A percentile compares a stretch with the other conserved stretches of the same genome.
phyloP scores from a whole-genome alignment of 2,113 vertebrate species.

The Heterotis niloticus region DNA sequence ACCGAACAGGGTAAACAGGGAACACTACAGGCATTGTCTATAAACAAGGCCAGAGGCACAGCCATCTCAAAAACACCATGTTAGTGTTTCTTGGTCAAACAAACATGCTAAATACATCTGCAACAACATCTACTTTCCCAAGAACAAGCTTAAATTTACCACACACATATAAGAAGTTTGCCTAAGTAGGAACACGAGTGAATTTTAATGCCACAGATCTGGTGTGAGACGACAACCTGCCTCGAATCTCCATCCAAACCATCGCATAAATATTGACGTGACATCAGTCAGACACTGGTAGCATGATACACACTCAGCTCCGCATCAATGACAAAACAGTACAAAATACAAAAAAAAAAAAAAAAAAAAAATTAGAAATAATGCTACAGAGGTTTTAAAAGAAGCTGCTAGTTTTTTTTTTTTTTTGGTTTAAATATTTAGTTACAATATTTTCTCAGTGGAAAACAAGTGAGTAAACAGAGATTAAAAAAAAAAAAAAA shows the following conservation, averaged over 20 bases:
- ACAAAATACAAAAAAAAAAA: constrained; percentile 27
- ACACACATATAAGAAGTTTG: constrained; percentile 3
- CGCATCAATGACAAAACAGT: constrained; percentile 10
- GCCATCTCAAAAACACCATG: constrained; percentile 31
- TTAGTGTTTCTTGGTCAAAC: constrained; percentile 37
- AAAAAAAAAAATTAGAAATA: constrained; percentile 36
- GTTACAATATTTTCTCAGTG: constrained; percentile 53
- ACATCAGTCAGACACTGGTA: not conserved
- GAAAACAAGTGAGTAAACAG: constrained; percentile 42
- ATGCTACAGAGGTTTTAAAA: constrained; percentile 42
- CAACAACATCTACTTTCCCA: constrained; percentile 2
- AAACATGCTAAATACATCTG: constrained; percentile 28
- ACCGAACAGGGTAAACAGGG: constrained; percentile 36
- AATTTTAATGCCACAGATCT: constrained; percentile 3
- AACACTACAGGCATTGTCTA: too few relatives aligned
- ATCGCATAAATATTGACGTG: not conserved
- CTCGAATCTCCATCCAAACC: not conserved
- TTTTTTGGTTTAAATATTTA: constrained; percentile 65
- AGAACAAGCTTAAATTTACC: constrained; percentile 20
- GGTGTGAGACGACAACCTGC: not conserved
- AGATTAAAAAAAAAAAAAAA: constrained; percentile 39
- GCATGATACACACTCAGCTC: not conserved
- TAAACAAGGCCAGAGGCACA: too few relatives aligned
- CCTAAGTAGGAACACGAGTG: not conserved
- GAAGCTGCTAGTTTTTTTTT: constrained; percentile 58